phyloP scores from a whole-genome alignment of 2,888 invertebrate genomes.

The Nemapogon koenigi region DNA sequence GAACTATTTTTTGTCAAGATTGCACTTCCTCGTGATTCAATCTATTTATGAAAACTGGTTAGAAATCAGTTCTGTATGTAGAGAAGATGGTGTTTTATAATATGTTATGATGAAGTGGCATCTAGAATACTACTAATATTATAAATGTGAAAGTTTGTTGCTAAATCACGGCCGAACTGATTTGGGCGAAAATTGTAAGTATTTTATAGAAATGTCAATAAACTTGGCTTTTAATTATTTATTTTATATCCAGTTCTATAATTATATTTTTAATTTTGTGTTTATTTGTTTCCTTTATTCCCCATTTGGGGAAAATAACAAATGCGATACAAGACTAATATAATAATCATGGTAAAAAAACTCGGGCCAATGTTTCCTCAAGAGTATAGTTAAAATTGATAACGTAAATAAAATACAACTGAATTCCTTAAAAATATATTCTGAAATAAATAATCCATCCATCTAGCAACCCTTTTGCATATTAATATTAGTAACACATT shows the following conservation, averaged over 20 bases:
- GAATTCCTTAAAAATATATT: background rate
- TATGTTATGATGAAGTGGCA: background rate
- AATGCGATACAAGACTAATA: background rate
- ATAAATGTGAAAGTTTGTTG: too few relatives aligned
- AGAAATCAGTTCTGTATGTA: background rate
- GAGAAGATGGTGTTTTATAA: background rate
- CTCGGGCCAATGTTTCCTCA: background rate
- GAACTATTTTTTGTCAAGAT: too few relatives aligned
- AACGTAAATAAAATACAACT: background rate
- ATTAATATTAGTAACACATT: slow-evolving; percentile 81
- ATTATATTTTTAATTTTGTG: too few relatives aligned
- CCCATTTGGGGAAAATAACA: background rate
- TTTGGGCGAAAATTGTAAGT: too few relatives aligned
- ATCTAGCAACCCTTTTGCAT: slow-evolving; percentile 80
- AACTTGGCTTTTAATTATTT: too few relatives aligned
- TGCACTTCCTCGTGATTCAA: too few relatives aligned
- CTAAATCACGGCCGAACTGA: too few relatives aligned
- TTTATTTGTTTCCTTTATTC: too few relatives aligned
- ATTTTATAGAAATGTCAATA: too few relatives aligned
- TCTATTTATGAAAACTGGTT: too few relatives aligned
- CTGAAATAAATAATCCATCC: slow-evolving; percentile 13
- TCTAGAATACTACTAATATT: too few relatives aligned
- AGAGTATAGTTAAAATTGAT: background rate
- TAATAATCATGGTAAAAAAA: background rate
- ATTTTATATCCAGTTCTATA: too few relatives aligned